These are phyloP conservation scores for Halcyon badia DNA, from an alignment of 2,797 vertebrate species.

Conservation along the genomic window DNA sequence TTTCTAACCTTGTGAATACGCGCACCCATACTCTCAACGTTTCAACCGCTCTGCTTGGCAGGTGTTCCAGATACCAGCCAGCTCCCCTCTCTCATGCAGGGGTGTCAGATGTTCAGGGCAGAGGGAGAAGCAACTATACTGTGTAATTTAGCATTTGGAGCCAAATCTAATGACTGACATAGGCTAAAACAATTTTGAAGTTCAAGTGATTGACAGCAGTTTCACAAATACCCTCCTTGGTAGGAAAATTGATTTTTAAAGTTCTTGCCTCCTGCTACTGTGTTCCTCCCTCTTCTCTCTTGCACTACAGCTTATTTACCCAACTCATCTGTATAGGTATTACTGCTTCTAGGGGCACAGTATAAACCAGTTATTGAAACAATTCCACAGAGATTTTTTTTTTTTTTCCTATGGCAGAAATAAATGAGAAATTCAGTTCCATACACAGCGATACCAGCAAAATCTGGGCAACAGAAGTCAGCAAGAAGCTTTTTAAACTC, in stretches of 20 bases:
- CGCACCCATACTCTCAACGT: rapidly evolving
- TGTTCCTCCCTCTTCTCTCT: background rate
- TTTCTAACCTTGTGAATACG: background rate
- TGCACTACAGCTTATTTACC: background rate
- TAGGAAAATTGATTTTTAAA: background rate
- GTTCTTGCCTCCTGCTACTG: background rate
- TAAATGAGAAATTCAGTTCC: background rate
- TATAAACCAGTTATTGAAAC: background rate
- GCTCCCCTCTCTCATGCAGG: background rate
- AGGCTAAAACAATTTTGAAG: background rate
- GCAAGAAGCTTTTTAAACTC: background rate
- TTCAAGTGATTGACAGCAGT: background rate
- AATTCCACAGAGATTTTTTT: background rate
- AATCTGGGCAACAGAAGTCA: background rate
- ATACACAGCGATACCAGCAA: background rate
- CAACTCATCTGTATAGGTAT: background rate
- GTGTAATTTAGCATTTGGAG: background rate
- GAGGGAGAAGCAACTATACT: background rate
- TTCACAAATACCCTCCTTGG: background rate
- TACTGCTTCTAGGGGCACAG: background rate
- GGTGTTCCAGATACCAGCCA: background rate
- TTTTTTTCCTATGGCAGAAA: background rate
- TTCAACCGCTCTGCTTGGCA: background rate
- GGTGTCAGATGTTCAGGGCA: background rate
- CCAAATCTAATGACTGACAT: background rate